Percentiles rank a stretch among this genome's conserved stretches.
phyloP scores from a whole-genome alignment of 2,113 vertebrate species.

The Laticauda colubrina region DNA sequence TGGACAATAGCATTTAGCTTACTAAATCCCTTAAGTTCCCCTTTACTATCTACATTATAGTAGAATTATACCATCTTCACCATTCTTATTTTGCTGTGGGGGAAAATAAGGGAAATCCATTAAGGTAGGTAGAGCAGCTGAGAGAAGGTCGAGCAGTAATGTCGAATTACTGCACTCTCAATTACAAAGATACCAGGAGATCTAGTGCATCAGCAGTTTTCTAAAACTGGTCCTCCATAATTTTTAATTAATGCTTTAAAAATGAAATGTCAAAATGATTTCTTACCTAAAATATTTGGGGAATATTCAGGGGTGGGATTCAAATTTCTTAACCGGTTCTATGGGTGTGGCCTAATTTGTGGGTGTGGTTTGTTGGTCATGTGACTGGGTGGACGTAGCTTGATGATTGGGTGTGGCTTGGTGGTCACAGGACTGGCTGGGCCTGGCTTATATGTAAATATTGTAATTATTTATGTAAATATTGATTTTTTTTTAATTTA shows the following conservation, averaged over 20 bases:
- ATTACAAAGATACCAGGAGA: neutral
- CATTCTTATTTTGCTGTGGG: neutral
- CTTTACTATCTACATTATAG: constrained; percentile 11
- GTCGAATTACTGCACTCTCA: neutral
- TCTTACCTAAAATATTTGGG: neutral
- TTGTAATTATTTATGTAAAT: too few species aligned
- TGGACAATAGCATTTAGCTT: constrained; percentile 1
- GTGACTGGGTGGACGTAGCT: too few species aligned
- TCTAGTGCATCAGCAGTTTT: neutral
- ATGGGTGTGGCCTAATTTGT: too few species aligned
- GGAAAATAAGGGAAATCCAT: constrained; percentile 29
- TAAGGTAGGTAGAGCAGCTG: constrained; percentile 6
- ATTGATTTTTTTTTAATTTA: too few species aligned
- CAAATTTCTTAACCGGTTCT: too few species aligned
- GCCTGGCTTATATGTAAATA: too few species aligned
- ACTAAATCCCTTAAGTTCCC: constrained; percentile 17
- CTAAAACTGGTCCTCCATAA: neutral
- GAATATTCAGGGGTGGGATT: neutral
- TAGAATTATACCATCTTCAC: constrained; percentile 9
- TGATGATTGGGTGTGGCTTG: too few species aligned
- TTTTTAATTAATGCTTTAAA: constrained; percentile 22
- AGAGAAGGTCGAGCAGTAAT: neutral
- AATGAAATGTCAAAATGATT: neutral
- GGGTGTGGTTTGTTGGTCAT: too few species aligned
- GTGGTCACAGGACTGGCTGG: too few species aligned